Base-by-base conservation (phyloP, 23 tunicate genomes). In the Corella eumyota region DNA sequence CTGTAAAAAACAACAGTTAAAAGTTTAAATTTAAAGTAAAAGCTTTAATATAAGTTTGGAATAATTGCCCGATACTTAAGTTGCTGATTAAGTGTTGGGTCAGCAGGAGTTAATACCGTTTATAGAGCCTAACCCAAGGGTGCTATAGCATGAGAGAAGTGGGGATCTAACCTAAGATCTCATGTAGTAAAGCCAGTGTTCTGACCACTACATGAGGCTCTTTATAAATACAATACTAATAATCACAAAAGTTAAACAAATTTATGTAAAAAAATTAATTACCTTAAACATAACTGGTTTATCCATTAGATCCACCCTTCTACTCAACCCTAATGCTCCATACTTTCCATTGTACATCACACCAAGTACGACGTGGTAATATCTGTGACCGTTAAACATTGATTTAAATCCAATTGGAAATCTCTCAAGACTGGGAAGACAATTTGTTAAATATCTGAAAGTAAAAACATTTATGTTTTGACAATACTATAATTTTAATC, bases 371-470 rank as follows among this genome's bases (percentile, higher is more conserved):
- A 90, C 77, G 59, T 90, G 97, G 48, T 90, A 90, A 36, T 67
- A 79, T 45, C 69, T 56, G 37, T 68, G 78, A 17, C 97, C 90
- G 56, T 90, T 75, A 50, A 64, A 76, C 30, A 67, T 61, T 19
- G 97, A 90, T 68, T 90, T 90, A 38, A 90, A 90, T 20, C 90
- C 90, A 34, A 90, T 79, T 17, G 97, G 97, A 68, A 90, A 90
- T 6, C 97, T 77, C 31, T 73, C 74, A 22, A 90, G 73, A 55
- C 62, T 79, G 11, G 77, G 25, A 0, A 90, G 28, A 24, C 64
- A 33, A 50, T 71, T 79, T 25, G 97, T 90, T 33, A 90, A 35
- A 60, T 79, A 80, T 26, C 79, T 80, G 58, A 25, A 68, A 3
- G 4, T 24, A 9, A 6, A n/a, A 6, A 45, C 28, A 54, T 54